These are phyloP conservation scores for Prinia subflava DNA, from an alignment of 2,113 vertebrate genomes.

Conservation along the genomic window DNA sequence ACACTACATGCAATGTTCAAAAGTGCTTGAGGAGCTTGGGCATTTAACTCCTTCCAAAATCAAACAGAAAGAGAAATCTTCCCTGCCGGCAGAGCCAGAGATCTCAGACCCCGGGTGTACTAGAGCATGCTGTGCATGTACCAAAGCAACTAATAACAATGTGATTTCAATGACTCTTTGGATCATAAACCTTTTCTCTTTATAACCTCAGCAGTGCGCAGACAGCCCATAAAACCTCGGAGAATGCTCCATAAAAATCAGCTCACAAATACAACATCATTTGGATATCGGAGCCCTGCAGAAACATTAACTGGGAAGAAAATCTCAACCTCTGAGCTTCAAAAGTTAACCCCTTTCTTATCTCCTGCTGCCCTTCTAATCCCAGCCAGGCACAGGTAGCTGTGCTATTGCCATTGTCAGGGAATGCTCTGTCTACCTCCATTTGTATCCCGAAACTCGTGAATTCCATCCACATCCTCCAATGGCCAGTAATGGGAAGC, in stretches of 20 bases:
- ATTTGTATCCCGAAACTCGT: constrained; percentile 81
- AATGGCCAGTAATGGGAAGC: constrained; percentile 96
- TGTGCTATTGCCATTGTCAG: constrained; percentile 72
- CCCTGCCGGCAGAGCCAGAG: background rate
- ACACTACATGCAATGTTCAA: accelerated
- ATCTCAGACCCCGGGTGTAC: background rate
- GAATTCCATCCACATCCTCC: constrained; percentile 88
- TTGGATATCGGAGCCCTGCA: background rate
- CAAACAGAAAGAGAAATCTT: background rate
- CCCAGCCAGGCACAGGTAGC: constrained; percentile 60
- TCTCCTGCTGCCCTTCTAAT: background rate
- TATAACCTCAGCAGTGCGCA: background rate
- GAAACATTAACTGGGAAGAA: background rate
- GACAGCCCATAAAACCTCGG: background rate
- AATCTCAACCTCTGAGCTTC: background rate
- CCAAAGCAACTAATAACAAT: background rate
- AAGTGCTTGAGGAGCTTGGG: background rate
- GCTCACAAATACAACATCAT: background rate
- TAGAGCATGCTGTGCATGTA: background rate
- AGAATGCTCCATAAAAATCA: background rate
- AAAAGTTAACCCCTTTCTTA: background rate
- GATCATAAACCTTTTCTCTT: background rate
- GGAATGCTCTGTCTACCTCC: constrained; percentile 78
- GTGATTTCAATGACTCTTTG: background rate
- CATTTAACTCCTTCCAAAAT: background rate